A percentile compares a stretch with the other conserved stretches of the same genome.
Conservation (phyloP, 2,888 invertebrate genomes). For the Acleris literana region DNA sequence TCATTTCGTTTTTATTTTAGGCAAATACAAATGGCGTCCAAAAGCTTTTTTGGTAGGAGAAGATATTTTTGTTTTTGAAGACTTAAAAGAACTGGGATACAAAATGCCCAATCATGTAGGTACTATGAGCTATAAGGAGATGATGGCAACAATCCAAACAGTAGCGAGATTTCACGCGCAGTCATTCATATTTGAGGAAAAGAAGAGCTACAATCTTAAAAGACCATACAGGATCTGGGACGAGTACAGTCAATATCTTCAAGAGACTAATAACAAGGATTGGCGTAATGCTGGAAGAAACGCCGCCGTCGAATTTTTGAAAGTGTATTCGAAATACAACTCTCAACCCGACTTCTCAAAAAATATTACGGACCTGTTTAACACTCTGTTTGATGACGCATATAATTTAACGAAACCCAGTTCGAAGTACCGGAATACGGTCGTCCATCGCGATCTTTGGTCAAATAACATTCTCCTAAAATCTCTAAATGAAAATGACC, state of each 20-base stretch:
- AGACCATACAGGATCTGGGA: constrained; percentile 69
- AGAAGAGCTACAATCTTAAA: constrained; percentile 56
- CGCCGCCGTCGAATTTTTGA: constrained; percentile 65
- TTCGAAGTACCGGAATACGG: constrained; percentile 70
- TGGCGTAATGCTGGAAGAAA: constrained; percentile 70
- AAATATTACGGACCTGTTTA: constrained; percentile 52
- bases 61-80: constrained; percentile 72
- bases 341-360: constrained; percentile 49
- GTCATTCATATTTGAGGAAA: constrained; percentile 74
- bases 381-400: constrained; percentile 55
- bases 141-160: constrained; percentile 66
- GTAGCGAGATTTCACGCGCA: constrained; percentile 80
- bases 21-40: constrained; percentile 63
- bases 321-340: constrained; percentile 62
- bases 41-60: constrained; percentile 55
- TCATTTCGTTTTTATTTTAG: constrained; percentile 45
- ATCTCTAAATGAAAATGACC: constrained; percentile 55
- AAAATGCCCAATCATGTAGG: constrained; percentile 56
- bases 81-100: constrained; percentile 62
- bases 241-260: constrained; percentile 59
- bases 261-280: constrained; percentile 52
- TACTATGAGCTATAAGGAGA: constrained; percentile 63
- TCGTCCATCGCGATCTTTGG: constrained; percentile 86
- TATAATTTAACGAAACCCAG: constrained; percentile 67
- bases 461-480: constrained; percentile 84